Evolutionary conservation across 2,797 vertebrate species (phyloP), one percentile per base, ranked within the genome.

Genomic region (Bucorvus abyssinicus): DNA sequence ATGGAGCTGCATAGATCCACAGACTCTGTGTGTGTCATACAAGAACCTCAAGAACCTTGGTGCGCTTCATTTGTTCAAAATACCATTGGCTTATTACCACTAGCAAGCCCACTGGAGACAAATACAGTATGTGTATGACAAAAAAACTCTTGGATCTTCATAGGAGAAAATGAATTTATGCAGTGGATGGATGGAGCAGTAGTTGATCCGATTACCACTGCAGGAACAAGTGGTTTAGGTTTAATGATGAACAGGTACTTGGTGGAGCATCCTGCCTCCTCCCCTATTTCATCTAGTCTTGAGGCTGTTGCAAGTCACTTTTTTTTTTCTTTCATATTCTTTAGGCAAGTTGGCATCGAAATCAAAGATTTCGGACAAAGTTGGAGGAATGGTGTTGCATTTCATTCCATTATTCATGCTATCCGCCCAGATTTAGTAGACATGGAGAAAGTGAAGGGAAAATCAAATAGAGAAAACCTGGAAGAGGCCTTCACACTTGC

Each of bases 301-400:
- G 38, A 15, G 70, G 8, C 49, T 64, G 10, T 32, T 65, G 11
- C 32, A 73, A 57, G 21, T 61, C 17, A 87, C 23, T 60, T 30
- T 57, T 73, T 49, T 27, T 42, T 56, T 44, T 24, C 17, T 73
- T 94, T 93, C 6, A 5, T 89, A 36, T 71, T 97, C 7, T 93
- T 55, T 85, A 99, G 99, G 97, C 98, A 98, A 85, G 87, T 97
- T 63, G 99, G 99, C 71, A 97, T 99, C 71, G 98, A 99, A 91
- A 98, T 99, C 63, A 99, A 98, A 91, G 99, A 99, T 96, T 99
- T 99, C 70, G 99, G 99, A 32, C 97, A 98, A 82, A 99, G 99
- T n/a, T 99, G 99, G 99, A 98, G 99, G 71, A 99, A 97, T 16
- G 99, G 99, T 53, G 91, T 99, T 76, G 99, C 99, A 36, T 99